Evolutionary conservation across 1,140 invertebrate genomes (phyloP).

Genomic region (Watersipora subatra): DNA sequence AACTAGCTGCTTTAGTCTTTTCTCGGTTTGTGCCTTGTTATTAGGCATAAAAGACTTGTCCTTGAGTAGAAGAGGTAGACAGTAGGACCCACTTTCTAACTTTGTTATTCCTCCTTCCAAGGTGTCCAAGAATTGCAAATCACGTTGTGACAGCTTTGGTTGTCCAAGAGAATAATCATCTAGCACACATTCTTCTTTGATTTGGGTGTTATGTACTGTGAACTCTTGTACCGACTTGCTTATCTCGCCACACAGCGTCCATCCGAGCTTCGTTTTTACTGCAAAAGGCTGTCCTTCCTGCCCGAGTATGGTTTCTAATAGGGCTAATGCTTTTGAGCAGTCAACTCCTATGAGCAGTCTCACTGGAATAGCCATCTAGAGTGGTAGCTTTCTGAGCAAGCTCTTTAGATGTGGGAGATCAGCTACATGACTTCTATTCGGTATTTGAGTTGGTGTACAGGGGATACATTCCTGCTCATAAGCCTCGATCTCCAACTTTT

Average conservation of each 20-base stretch:
- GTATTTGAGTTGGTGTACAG: no score
- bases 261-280: slow-evolving; percentile 4
- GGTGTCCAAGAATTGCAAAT: not conserved
- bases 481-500: no score
- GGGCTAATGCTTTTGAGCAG: no score
- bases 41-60: not conserved
- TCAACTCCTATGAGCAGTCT: no score
- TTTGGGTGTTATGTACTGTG: not conserved
- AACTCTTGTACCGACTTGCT: not conserved
- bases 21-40: not conserved
- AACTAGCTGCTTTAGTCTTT: not conserved
- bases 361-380: no score
- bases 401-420: no score
- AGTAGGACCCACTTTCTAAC: not conserved
- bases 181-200: not conserved
- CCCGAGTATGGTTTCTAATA: no score
- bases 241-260: slow-evolving; percentile 5
- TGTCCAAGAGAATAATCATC: not conserved
- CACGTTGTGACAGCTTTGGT: not conserved
- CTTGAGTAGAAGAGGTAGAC: not conserved
- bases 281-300: slow-evolving; percentile 7
- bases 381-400: no score
- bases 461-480: no score
- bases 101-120: not conserved
- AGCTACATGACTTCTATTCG: no score